Conservation (phyloP, 2,888 invertebrate species). For the Amiota communis region DNA sequence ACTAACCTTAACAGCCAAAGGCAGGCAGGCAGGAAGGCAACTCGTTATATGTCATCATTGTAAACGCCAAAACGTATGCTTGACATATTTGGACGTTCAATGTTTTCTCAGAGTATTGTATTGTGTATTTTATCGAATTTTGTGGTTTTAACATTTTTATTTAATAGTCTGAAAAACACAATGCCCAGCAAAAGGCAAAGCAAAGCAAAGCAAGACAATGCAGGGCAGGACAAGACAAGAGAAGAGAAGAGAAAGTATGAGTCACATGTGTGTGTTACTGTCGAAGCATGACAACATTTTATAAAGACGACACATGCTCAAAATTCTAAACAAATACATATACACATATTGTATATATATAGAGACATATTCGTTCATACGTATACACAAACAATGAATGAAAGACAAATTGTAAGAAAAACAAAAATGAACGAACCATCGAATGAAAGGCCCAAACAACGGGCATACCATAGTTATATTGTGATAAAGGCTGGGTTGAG, state of each 20-base stretch:
- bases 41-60: not conserved
- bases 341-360: no score
- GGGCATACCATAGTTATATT: no score
- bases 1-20: no score
- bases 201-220: not conserved
- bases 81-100: not conserved
- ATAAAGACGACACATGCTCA: not conserved
- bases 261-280: not conserved
- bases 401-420: no score
- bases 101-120: not conserved
- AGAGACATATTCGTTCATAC: no score
- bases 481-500: no score
- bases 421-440: no score
- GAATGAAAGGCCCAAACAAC: no score
- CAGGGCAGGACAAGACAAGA: no score
- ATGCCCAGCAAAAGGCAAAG: not conserved
- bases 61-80: not conserved
- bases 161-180: not conserved
- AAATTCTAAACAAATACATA: not conserved
- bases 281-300: not conserved
- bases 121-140: not conserved
- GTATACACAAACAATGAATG: no score
- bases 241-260: not conserved
- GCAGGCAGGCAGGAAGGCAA: no score
- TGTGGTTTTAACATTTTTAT: not conserved